A percentile compares a stretch with the other conserved stretches of the same genome.
Evolutionary conservation across 2,797 vertebrate genomes (phyloP).

Genomic region (Poeciliopsis paucimaculata): DNA sequence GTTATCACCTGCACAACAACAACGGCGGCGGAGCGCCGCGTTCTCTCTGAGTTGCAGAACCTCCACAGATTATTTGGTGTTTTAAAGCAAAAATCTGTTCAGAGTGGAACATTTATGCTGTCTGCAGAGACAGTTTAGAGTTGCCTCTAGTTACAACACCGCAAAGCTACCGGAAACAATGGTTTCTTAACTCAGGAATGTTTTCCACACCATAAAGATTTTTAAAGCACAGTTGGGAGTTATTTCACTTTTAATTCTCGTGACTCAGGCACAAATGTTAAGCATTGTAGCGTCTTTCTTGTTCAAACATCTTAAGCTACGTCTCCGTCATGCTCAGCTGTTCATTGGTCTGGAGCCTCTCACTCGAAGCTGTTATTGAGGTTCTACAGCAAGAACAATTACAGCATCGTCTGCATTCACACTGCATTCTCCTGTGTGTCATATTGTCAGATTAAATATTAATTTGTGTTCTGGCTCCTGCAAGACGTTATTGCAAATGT

Average conservation of each 20-base stretch:
- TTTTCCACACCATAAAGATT: neutral
- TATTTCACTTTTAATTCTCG: neutral
- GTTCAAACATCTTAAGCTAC: neutral
- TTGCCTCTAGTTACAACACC: neutral
- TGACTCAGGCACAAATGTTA: neutral
- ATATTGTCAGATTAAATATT: conserved; percentile 55
- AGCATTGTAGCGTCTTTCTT: neutral
- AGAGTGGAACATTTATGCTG: no score
- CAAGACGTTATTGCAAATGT: conserved; percentile 45
- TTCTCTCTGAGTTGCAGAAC: neutral
- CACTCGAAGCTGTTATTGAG: conserved; percentile 6
- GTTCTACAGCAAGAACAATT: conserved; percentile 20
- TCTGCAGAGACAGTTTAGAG: neutral
- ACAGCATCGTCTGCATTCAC: conserved; percentile 14
- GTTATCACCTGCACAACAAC: neutral
- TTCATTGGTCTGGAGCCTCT: neutral
- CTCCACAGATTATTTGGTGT: neutral
- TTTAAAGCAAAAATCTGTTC: neutral
- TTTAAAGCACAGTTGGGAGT: neutral
- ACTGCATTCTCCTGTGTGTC: conserved; percentile 26
- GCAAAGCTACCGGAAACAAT: neutral
- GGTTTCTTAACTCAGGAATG: neutral
- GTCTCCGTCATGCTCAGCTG: conserved; percentile 6
- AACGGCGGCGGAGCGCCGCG: no score
- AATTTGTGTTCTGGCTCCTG: conserved; percentile 48